Evolutionary conservation across 2,888 invertebrate species (phyloP).

Genomic region (Ceraclea dissimilis): DNA sequence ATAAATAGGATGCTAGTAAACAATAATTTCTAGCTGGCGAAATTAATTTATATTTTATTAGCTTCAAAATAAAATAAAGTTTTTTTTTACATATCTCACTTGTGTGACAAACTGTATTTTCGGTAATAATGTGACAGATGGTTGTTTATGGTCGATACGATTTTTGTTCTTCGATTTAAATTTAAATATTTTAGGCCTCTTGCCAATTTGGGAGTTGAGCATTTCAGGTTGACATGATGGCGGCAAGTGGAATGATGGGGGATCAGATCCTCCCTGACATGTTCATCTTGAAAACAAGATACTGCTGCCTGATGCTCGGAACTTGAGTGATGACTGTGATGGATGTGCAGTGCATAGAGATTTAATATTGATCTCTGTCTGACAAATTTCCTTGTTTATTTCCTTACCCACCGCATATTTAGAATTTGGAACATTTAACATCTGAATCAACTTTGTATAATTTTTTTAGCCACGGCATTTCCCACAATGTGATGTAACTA

Average conservation of each 20-base stretch:
- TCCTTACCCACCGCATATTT: no score
- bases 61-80: no score
- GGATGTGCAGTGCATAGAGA: background rate
- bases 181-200: background rate
- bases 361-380: background rate
- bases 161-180: background rate
- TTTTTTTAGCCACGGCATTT: no score
- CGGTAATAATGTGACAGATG: conserved; percentile 1
- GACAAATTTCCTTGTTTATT: background rate
- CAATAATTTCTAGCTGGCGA: no score
- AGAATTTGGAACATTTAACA: no score
- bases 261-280: conserved; percentile 8
- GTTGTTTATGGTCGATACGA: background rate
- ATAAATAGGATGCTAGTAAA: no score
- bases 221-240: conserved; percentile 9
- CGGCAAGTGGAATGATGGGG: conserved; percentile 14
- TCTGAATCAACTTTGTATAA: no score
- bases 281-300: background rate
- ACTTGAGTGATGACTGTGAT: background rate
- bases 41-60: no score
- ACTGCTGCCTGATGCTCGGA: background rate
- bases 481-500: no score
- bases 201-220: background rate
- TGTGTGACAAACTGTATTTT: background rate
- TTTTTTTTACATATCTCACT: background rate